A percentile compares a stretch with the other conserved stretches of the same genome.
phyloP scores from a whole-genome alignment of 2,113 vertebrate genomes.

The Nothobranchius furzeri region DNA sequence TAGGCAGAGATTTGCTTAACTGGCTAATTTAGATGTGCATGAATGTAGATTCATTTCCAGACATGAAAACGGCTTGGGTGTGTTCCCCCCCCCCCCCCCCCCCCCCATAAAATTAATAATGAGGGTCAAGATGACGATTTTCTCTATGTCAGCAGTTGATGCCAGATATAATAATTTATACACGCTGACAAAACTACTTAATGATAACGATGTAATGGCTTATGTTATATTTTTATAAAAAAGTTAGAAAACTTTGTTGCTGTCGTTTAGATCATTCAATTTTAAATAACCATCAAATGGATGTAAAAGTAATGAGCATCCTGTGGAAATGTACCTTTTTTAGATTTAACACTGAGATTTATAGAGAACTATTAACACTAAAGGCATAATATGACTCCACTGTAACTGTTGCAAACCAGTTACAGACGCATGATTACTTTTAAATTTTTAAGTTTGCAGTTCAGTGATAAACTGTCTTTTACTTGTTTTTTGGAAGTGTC shows the following conservation, averaged over 20 bases:
- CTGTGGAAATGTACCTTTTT: not conserved
- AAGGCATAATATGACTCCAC: too few species aligned
- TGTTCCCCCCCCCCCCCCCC: conserved; percentile 33
- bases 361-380: too few species aligned
- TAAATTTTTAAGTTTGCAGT: too few species aligned
- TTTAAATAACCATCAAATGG: not conserved
- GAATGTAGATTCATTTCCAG: conserved; percentile 94
- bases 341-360: too few species aligned
- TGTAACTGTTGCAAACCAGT: too few species aligned
- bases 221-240: conserved; percentile 16
- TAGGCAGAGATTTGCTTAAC: conserved; percentile 95
- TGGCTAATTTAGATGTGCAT: conserved; percentile 97
- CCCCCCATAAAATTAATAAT: conserved; percentile 79
- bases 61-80: conserved; percentile 85
- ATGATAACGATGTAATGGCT: conserved; percentile 11
- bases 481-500: too few species aligned
- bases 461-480: too few species aligned
- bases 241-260: not conserved
- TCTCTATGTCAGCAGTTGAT: conserved; percentile 65
- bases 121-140: conserved; percentile 92
- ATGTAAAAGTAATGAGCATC: conserved; percentile 5
- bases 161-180: conserved; percentile 52
- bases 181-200: conserved; percentile 29
- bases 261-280: not conserved
- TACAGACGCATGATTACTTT: too few species aligned